Conservation (phyloP, 2,113 vertebrate species). For the Hippocampus mohnikei region DNA sequence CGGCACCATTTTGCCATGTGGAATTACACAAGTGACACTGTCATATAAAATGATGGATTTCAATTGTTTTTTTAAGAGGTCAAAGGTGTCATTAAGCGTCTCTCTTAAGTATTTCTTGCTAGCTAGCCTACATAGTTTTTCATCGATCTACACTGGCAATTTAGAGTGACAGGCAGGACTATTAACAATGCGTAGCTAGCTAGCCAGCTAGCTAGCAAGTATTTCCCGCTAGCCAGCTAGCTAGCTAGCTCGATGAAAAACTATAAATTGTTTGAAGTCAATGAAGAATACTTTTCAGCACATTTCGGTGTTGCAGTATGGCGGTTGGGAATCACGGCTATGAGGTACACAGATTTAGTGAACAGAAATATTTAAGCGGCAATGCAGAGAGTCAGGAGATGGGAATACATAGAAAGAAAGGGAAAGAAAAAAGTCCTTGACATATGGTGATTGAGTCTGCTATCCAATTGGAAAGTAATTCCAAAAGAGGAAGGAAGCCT, state of each 20-base stretch:
- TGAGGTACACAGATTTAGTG: background rate
- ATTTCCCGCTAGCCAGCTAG: no score
- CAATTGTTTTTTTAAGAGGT: background rate
- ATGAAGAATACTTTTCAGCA: no score
- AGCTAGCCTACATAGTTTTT: background rate
- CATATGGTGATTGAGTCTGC: background rate
- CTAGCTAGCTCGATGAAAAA: no score
- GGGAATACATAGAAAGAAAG: background rate
- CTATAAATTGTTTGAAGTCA: no score
- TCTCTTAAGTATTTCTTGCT: no score
- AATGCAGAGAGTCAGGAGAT: background rate
- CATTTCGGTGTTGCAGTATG: background rate
- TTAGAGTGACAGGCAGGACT: no score
- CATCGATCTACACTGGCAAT: no score
- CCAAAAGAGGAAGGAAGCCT: constrained; percentile 6
- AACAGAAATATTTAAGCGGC: background rate
- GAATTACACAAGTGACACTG: background rate
- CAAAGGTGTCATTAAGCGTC: no score
- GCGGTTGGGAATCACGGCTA: background rate
- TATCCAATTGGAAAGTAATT: background rate
- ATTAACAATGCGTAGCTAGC: background rate
- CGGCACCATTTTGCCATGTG: background rate
- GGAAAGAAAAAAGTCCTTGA: background rate
- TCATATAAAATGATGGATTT: background rate
- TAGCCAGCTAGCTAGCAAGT: no score